phyloP scores from a whole-genome alignment of 2,113 vertebrate genomes.

The Poicephalus gulielmi region DNA sequence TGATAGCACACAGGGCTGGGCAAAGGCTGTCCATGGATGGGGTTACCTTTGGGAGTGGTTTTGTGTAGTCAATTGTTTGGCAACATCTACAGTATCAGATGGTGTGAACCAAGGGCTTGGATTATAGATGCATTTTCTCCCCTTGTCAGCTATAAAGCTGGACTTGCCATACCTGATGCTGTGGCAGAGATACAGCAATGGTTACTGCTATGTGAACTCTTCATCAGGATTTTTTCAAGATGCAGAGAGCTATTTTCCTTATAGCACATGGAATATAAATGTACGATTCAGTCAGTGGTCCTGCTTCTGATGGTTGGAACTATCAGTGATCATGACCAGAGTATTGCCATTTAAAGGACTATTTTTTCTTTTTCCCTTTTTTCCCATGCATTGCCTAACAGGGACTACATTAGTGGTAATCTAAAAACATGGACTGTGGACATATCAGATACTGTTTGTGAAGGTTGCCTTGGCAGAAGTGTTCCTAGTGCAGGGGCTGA shows the following conservation, averaged over 20 bases:
- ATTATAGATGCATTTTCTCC: background rate
- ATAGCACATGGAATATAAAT: background rate
- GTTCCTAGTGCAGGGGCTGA: background rate
- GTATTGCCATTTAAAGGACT: background rate
- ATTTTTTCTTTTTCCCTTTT: fast-evolving
- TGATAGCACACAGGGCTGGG: background rate
- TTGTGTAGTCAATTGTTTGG: background rate
- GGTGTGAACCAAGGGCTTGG: background rate
- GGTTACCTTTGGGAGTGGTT: background rate
- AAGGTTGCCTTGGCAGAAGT: background rate
- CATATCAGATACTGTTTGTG: background rate
- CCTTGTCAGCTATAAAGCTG: background rate
- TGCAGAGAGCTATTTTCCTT: background rate
- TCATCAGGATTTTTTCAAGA: background rate
- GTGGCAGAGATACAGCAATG: background rate
- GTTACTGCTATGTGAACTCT: background rate
- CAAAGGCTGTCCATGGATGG: background rate
- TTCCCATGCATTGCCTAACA: background rate
- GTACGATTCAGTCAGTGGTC: background rate
- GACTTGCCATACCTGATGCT: background rate
- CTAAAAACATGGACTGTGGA: background rate
- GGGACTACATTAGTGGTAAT: background rate
- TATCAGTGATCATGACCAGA: background rate
- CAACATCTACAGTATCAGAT: background rate
- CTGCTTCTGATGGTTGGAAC: background rate